These are phyloP conservation scores for Vireo altiloquus DNA, from an alignment of 2,113 vertebrate species.

Conservation along the genomic window DNA sequence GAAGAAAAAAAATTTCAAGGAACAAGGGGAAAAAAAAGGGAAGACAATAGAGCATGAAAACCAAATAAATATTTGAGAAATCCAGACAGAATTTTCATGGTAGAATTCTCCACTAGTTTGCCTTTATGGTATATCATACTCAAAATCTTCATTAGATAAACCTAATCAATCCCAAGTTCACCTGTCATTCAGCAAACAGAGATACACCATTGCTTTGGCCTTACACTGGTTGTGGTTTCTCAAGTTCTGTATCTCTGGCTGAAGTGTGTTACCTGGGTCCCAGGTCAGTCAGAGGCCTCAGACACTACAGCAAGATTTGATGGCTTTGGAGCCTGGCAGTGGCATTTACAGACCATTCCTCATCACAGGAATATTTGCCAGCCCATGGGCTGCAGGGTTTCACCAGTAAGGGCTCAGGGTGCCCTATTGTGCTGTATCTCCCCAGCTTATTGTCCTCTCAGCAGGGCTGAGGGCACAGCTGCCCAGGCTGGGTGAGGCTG, in stretches of 20 bases:
- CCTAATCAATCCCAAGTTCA: neutral
- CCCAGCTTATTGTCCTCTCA: neutral
- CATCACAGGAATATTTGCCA: neutral
- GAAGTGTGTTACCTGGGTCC: neutral
- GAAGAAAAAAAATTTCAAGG: neutral
- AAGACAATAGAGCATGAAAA: neutral
- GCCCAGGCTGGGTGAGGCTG: accelerated
- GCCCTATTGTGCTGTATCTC: neutral
- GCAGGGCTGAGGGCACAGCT: neutral
- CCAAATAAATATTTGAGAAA: neutral
- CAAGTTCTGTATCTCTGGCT: neutral
- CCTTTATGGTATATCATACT: neutral
- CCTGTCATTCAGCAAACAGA: neutral
- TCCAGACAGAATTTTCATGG: neutral
- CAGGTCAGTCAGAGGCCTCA: neutral
- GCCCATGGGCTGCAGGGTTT: accelerated
- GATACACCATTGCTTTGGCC: neutral
- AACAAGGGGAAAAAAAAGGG: neutral
- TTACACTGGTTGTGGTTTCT: neutral
- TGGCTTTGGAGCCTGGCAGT: neutral
- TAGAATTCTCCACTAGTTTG: neutral
- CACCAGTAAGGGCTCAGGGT: neutral
- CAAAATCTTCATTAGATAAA: neutral
- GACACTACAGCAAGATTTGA: neutral
- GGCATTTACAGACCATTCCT: neutral